These are phyloP conservation scores for Drosophila rubida DNA, from an alignment of 2,888 invertebrate species.

Conservation along the genomic window DNA sequence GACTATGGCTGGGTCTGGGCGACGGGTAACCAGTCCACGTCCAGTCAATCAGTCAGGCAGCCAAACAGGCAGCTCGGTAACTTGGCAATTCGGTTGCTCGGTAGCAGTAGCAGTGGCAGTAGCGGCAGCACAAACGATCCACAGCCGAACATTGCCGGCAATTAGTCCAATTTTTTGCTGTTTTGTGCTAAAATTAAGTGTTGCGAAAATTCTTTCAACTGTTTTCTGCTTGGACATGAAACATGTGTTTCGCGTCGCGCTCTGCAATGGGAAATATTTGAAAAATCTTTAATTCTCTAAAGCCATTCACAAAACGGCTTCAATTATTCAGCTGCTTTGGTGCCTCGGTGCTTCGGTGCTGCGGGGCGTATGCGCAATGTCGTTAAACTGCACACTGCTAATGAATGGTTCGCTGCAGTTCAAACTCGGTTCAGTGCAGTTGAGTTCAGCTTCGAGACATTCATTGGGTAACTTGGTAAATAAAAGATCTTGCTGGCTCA, in stretches of 20 bases:
- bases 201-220: conserved; percentile 77
- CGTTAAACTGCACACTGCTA: conserved; percentile 62
- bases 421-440: conserved; percentile 7
- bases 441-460: conserved; percentile 16
- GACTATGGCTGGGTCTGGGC: conserved; percentile 32
- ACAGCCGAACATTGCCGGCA: conserved; percentile 66
- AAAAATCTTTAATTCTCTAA: conserved; percentile 74
- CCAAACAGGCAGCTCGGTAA: conserved; percentile 18
- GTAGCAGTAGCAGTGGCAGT: conserved; percentile 11
- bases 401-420: conserved; percentile 58
- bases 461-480: conserved; percentile 43
- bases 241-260: conserved; percentile 62
- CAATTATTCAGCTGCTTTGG: conserved; percentile 55
- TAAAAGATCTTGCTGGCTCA: conserved; percentile 21
- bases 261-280: conserved; percentile 58
- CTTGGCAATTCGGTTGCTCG: conserved; percentile 1
- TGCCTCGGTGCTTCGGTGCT: conserved; percentile 35
- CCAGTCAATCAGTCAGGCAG: conserved; percentile 43
- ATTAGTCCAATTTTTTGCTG: conserved; percentile 75
- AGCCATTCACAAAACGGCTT: conserved; percentile 64
- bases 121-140: conserved; percentile 12
- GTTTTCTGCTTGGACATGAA: conserved; percentile 48
- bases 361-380: conserved; percentile 69
- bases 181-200: conserved; percentile 76
- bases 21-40: conserved; percentile 40